Evolutionary conservation across 2,888 invertebrate genomes (phyloP).

Genomic region (Pelosia muscerda): DNA sequence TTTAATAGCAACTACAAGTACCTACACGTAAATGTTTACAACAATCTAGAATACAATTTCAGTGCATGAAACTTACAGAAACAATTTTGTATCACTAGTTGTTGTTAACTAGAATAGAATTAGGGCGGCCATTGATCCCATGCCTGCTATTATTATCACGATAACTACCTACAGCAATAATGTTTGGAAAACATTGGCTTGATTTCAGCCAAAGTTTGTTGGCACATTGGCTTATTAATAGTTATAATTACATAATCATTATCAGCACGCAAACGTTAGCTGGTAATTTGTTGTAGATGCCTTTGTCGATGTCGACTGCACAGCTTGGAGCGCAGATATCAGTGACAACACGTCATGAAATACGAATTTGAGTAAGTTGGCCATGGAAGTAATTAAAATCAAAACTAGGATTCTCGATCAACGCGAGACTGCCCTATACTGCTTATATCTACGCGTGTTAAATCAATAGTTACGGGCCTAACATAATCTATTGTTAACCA

Average conservation of each 20-base stretch:
- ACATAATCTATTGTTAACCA: not conserved
- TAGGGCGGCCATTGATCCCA: conserved; percentile 78
- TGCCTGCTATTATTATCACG: conserved; percentile 73
- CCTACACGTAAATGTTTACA: not conserved
- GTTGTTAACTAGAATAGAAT: conserved; percentile 76
- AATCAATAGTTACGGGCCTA: not conserved
- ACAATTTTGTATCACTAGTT: conserved; percentile 57
- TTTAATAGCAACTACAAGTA: too few species aligned
- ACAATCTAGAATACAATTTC: conserved; percentile 38
- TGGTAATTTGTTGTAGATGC: not conserved
- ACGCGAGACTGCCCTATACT: too few species aligned
- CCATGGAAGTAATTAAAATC: conserved; percentile 16
- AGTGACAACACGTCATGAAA: conserved; percentile 50
- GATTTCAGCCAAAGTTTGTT: conserved; percentile 63
- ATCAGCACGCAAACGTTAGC: not conserved
- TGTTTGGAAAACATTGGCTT: conserved; percentile 71
- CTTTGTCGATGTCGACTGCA: too few species aligned
- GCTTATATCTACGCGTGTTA: not conserved
- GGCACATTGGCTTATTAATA: conserved; percentile 53
- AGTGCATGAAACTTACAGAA: conserved; percentile 62
- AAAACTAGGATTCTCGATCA: not conserved
- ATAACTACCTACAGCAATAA: conserved; percentile 71
- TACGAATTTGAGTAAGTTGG: conserved; percentile 48
- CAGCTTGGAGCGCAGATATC: conserved; percentile 29
- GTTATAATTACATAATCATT: conserved; percentile 19